Conservation (phyloP, 2,888 invertebrate species). For the Eristalis arbustorum region DNA sequence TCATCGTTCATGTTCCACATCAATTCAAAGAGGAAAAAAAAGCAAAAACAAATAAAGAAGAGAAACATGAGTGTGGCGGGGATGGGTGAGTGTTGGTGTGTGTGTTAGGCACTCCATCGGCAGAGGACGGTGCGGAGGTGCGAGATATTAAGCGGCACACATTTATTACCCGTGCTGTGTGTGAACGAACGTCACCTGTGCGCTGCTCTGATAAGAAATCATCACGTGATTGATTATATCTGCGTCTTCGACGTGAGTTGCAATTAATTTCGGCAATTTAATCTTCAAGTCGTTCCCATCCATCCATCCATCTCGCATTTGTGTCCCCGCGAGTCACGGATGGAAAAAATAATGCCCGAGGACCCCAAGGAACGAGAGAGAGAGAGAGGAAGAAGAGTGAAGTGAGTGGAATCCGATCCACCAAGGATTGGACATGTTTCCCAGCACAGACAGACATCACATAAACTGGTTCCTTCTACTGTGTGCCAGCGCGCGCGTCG, state of each 20-base stretch:
- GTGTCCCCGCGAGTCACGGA: not conserved
- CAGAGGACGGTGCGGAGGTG: not conserved
- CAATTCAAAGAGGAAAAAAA: conserved; percentile 1
- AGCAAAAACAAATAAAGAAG: not conserved
- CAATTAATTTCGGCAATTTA: conserved; percentile 45
- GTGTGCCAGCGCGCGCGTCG: not conserved
- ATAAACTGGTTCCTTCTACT: conserved; percentile 55
- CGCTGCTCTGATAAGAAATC: conserved; percentile 38
- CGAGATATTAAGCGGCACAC: not conserved
- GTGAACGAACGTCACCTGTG: conserved; percentile 1
- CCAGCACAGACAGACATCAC: conserved; percentile 14
- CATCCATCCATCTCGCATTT: not conserved
- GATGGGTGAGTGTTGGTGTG: not conserved
- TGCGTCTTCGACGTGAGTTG: conserved; percentile 20
- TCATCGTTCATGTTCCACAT: conserved; percentile 48
- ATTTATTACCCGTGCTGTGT: conserved; percentile 17
- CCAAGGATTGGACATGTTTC: conserved; percentile 36
- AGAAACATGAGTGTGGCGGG: not conserved
- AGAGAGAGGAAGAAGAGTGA: not conserved
- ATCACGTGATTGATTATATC: conserved; percentile 59
- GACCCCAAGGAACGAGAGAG: not conserved
- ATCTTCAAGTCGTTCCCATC: not conserved
- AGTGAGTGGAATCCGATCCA: not conserved
- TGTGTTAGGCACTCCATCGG: not conserved
- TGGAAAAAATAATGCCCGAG: not conserved